Evolutionary conservation across 1,140 invertebrate species (phyloP), one percentile per base, ranked within the genome.

Genomic region (Leptoteleia sp.): DNA sequence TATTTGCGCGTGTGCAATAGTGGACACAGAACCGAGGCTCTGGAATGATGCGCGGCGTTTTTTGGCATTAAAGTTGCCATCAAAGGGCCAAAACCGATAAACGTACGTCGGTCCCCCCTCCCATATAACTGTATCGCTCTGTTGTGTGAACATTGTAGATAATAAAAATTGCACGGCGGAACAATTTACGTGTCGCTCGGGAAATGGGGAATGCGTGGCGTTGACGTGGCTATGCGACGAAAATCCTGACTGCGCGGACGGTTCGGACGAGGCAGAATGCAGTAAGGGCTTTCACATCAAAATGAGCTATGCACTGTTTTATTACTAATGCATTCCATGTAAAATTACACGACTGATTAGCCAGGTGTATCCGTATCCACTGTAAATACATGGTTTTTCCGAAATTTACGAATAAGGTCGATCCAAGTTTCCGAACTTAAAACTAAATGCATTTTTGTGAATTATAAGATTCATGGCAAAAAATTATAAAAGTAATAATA

Each of bases 221-320:
- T 91, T 96, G 78, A 94, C 94, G 29, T 98, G 96, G 96, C 95
- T 96, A 91, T 98, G 97, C 87, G 96, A 98, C 89, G 93, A 94
- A 84, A 94, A 93, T 85, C 87, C 91, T 22, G 96, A 98, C 91
- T 98, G 97, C 91, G 92, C 92, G 52, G 96, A 97, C 89, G 94
- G 93, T 78, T 96, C 95, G 75, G 97, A 98, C 89, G 96, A 96
- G 85, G 92, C 93, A 89, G 92, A 93, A 89, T 96, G 96, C 93
- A 96, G 96, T 96, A 96, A 96, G 95, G 43, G 67, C 89, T 85
- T 85, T 73, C 77, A 77, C 76, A 80, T 57, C 54, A 76, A 73
- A 59, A 45, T 72, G 19, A 62, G 12, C 40, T 40, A 19, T 72
- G 27, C 57, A 38, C 54, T 54, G 33, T 47, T 62, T 64, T 62